Evolutionary conservation across 2,888 invertebrate species (phyloP).

Genomic region (Griposia aprilina): DNA sequence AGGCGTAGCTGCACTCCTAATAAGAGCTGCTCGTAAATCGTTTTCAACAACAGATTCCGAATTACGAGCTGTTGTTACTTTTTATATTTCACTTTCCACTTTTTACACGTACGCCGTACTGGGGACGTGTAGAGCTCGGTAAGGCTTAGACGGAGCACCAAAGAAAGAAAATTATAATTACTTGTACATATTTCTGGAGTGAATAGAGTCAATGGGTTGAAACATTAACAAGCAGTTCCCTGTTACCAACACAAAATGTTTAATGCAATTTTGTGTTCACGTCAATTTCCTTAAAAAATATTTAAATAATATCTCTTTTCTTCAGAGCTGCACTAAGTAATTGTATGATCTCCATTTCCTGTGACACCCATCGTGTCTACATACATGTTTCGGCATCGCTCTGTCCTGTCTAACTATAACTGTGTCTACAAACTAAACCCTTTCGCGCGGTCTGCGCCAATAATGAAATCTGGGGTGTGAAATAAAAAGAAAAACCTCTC

Average conservation of each 20-base stretch:
- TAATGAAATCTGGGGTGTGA: constrained; percentile 90
- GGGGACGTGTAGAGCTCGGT: constrained; percentile 67
- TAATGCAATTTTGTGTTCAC: background rate
- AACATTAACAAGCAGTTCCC: background rate
- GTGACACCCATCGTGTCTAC: background rate
- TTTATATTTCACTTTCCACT: constrained; percentile 87
- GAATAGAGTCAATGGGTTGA: background rate
- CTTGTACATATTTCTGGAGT: background rate
- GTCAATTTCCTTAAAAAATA: background rate
- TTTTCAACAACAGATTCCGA: constrained; percentile 82
- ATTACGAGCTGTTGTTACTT: constrained; percentile 84
- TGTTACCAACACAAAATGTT: background rate
- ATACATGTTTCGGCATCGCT: too few relatives aligned
- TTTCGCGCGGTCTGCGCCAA: constrained; percentile 85
- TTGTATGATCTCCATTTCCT: too few relatives aligned
- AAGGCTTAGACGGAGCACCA: constrained; percentile 25
- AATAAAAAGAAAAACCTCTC: constrained; percentile 89
- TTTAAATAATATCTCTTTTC: background rate
- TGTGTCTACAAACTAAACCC: constrained; percentile 83
- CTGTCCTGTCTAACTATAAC: constrained; percentile 67
- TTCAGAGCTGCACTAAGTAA: background rate
- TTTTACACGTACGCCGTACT: constrained; percentile 81
- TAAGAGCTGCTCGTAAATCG: constrained; percentile 84
- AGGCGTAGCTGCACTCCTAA: constrained; percentile 73
- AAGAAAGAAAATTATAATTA: background rate